These are phyloP conservation scores for Brotula barbata DNA, from an alignment of 2,797 vertebrate genomes.

Conservation along the genomic window DNA sequence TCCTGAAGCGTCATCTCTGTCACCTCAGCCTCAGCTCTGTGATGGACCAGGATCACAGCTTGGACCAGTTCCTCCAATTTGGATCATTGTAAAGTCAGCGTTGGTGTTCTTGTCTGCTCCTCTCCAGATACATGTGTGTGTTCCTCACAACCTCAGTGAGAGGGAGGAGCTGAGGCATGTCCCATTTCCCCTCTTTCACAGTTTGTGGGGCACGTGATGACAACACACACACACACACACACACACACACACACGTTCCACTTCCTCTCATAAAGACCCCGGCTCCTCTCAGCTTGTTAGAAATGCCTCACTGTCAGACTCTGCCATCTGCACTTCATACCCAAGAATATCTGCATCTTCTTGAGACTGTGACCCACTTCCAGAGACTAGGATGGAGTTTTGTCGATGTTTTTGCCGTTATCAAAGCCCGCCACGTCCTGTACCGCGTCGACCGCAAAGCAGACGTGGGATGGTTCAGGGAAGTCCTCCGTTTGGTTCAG, in stretches of 20 bases:
- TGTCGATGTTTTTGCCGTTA: constrained; percentile 5
- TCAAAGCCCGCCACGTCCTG: constrained; percentile 14
- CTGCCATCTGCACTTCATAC: constrained; percentile 9
- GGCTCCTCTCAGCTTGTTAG: background rate
- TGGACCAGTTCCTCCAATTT: constrained; percentile 11
- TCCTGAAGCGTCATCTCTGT: constrained; percentile 17
- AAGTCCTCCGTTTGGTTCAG: constrained; percentile 24
- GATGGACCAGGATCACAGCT: constrained; percentile 18
- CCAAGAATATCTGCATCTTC: background rate
- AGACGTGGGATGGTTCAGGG: constrained; percentile 10
- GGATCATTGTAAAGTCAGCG: background rate
- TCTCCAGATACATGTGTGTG: constrained; percentile 14
- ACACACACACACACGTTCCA: constrained; percentile 11
- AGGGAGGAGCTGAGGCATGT: constrained; percentile 8
- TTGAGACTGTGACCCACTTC: constrained; percentile 24
- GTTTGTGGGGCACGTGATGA: constrained; percentile 6
- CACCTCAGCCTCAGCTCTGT: constrained; percentile 12
- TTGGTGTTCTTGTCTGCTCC: background rate
- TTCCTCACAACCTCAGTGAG: constrained; percentile 18
- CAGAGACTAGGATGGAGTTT: constrained; percentile 19
- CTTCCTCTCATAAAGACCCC: constrained; percentile 6
- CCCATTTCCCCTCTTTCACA: constrained; percentile 7
- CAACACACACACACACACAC: too few species aligned
- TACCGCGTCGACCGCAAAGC: constrained; percentile 1
- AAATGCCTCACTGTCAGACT: constrained; percentile 1